Evolutionary conservation across 2,888 invertebrate genomes (phyloP), one percentile per base, ranked within the genome.

Genomic region (Epistrophella euchroma): DNA sequence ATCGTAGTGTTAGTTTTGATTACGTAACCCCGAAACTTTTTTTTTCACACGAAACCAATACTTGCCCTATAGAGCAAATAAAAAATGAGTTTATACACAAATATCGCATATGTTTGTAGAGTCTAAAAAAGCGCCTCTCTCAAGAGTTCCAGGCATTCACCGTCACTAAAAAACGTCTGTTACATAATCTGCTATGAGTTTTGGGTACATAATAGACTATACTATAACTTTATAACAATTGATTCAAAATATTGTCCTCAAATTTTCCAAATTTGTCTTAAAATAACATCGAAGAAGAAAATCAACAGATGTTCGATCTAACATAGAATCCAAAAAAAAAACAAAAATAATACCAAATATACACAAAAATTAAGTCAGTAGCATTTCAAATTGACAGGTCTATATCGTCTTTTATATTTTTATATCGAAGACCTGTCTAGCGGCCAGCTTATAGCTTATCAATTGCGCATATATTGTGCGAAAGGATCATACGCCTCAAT

Each of bases 391-490:
- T 86, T 86, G 86, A 66, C 86, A 86, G 81, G 85, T 77, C 81
- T 52, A 52, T 52, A 25, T 25, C 25, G 15, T n/a, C n/a, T n/a
- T n/a, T n/a, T n/a, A 25, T 52, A 7, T 15, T 10, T 52, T 4
- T 13, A 6, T 4, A 47, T 13, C 11, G 25, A 52, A 62, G 28
- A 86, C 85, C 85, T 81, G 76, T 81, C 72, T 47, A 1, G 52
- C 3, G 52, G 52, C 77, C 25, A 66, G 74, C 77, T 73, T 73
- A 78, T 74, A 66, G 74, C 73, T 73, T 73, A 78, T 74, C 82
- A 86, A 86, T 82, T 86, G 64, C 82, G 73, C 68, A 73, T 64
- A 40, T 82, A 74, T 86, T 86, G 77, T 86, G 86, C 82, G 77
- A 86, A 82, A 58, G 86, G 86, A 86, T 86, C 82, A 86, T 74